Conservation (phyloP, 2,113 vertebrate genomes). For the Etheostoma spectabile region DNA sequence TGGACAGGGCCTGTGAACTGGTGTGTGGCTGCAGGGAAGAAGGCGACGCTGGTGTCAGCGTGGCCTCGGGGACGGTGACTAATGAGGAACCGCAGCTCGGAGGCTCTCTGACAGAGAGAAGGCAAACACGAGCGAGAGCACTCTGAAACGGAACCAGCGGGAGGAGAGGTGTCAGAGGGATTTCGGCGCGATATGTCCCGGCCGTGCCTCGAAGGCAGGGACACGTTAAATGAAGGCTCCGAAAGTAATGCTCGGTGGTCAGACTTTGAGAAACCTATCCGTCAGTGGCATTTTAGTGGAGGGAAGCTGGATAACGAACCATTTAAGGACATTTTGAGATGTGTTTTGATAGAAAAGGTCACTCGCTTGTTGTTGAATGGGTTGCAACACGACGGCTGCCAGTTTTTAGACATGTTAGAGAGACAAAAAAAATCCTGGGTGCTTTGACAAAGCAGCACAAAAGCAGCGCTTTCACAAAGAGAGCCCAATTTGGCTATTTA, state of each 20-base stretch:
- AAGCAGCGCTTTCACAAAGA: not conserved
- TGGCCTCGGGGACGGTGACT: slow-evolving; percentile 65
- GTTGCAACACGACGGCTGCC: not conserved
- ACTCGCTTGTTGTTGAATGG: slow-evolving; percentile 1
- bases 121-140: slow-evolving; percentile 42
- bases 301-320: slow-evolving; percentile 18
- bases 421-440: not conserved
- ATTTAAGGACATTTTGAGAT: not conserved
- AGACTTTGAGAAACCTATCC: slow-evolving; percentile 10
- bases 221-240: slow-evolving; percentile 45
- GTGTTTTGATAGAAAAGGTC: slow-evolving; percentile 40
- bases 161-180: slow-evolving; percentile 38
- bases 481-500: not conserved
- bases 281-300: not conserved
- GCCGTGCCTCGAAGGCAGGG: slow-evolving; percentile 35
- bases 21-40: slow-evolving; percentile 45
- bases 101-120: slow-evolving; percentile 49
- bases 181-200: slow-evolving; percentile 36
- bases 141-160: slow-evolving; percentile 57
- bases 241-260: slow-evolving; percentile 15
- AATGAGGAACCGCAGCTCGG: slow-evolving; percentile 73
- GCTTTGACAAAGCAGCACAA: not conserved
- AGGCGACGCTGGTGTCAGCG: slow-evolving; percentile 37
- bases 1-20: slow-evolving; percentile 52
- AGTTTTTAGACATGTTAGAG: not conserved